phyloP scores from a whole-genome alignment of 2,797 vertebrate genomes.

The Xenopus petersii region DNA sequence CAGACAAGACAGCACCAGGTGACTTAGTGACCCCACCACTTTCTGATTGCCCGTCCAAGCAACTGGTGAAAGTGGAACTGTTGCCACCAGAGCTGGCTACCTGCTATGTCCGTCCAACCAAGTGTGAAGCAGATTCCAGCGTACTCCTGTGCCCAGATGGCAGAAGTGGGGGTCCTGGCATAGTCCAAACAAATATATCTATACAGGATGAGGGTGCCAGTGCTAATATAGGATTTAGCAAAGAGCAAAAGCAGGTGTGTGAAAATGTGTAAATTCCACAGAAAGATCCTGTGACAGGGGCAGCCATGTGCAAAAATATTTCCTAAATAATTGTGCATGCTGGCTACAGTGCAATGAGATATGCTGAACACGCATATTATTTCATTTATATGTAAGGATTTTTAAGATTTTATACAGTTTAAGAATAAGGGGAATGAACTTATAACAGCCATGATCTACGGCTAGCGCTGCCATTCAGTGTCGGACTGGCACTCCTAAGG shows the following conservation, averaged over 20 bases:
- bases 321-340: no score
- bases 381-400: no score
- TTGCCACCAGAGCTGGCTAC: conserved; percentile 66
- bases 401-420: no score
- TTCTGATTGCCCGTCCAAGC: conserved; percentile 48
- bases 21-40: conserved; percentile 49
- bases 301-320: no score
- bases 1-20: conserved; percentile 36
- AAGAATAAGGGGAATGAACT: no score
- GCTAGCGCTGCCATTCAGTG: no score
- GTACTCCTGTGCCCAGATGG: conserved; percentile 83
- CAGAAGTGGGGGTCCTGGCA: conserved; percentile 43
- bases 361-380: no score
- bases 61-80: conserved; percentile 69
- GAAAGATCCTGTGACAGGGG: no score
- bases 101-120: conserved; percentile 82
- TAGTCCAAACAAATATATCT: conserved; percentile 1
- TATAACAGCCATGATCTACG: no score
- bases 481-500: no score
- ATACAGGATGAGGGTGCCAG: conserved; percentile 27
- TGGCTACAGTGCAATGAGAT: no score
- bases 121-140: conserved; percentile 95
- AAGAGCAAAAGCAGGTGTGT: not conserved
- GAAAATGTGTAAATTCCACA: not conserved
- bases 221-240: conserved; percentile 10